Conservation (phyloP, 2,888 invertebrate genomes). For the Folsomia manolachei region DNA sequence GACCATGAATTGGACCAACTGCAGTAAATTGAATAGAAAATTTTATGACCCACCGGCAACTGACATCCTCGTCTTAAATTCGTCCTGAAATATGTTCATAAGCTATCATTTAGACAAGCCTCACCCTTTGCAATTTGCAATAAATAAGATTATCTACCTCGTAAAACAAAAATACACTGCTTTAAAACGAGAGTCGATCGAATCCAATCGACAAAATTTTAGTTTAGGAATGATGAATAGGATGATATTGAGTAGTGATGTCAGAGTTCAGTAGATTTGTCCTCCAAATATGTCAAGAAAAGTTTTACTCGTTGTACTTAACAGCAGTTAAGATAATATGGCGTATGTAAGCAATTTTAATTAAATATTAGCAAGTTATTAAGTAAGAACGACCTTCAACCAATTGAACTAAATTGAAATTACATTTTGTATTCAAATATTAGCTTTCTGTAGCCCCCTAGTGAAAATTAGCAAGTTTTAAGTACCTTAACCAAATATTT, state of each 20-base stretch:
- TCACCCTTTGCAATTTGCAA: background rate
- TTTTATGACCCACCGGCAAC: background rate
- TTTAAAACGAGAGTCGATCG: too few species aligned
- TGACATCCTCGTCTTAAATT: background rate
- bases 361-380: background rate
- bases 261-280: background rate
- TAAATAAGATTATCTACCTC: background rate
- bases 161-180: too few species aligned
- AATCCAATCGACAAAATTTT: too few species aligned
- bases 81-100: background rate
- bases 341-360: background rate
- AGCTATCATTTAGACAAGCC: background rate
- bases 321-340: background rate
- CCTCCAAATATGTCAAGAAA: background rate
- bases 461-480: background rate
- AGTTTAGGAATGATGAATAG: too few species aligned
- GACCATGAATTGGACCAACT: conserved; percentile 9
- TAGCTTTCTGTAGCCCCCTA: background rate
- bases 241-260: background rate
- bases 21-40: background rate
- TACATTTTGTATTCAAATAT: background rate
- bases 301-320: too few species aligned
- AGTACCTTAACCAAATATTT: too few species aligned
- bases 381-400: background rate
- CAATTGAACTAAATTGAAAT: background rate